Percentiles rank a stretch among this genome's conserved stretches.
phyloP scores from a whole-genome alignment of 2,888 invertebrate genomes.

The Drosophila prostipennis region DNA sequence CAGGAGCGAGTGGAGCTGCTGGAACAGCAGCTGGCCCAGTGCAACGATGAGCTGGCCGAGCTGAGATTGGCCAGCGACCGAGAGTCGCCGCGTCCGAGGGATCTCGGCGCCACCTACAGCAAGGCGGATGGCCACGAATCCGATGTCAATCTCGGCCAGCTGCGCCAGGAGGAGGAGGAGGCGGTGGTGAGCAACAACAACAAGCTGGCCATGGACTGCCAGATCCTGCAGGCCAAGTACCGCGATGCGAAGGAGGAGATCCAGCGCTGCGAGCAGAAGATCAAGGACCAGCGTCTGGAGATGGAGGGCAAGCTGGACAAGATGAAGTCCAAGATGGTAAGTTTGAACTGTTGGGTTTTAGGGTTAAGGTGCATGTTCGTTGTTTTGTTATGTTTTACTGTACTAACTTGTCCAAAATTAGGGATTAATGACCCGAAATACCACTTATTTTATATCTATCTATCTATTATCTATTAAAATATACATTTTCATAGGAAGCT shows the following conservation, averaged over 20 bases:
- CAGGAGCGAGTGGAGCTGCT: conserved; percentile 50
- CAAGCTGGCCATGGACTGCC: conserved; percentile 65
- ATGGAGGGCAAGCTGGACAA: conserved; percentile 91
- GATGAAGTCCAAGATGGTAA: conserved; percentile 93
- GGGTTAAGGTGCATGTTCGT: too few relatives aligned
- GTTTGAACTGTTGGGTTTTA: conserved; percentile 77
- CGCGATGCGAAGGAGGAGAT: conserved; percentile 75
- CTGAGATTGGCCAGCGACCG: background rate
- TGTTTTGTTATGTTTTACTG: background rate
- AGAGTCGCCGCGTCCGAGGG: background rate
- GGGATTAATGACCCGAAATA: too few relatives aligned
- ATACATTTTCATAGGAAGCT: too few relatives aligned
- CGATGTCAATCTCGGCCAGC: conserved; percentile 6
- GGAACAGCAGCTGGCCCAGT: conserved; percentile 51
- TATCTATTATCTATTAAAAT: too few relatives aligned
- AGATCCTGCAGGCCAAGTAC: conserved; percentile 82
- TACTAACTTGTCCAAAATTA: conserved; percentile 8
- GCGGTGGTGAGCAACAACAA: background rate
- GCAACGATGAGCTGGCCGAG: conserved; percentile 4
- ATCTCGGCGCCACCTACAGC: conserved; percentile 27
- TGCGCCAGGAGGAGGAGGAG: background rate
- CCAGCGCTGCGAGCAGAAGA: conserved; percentile 70
- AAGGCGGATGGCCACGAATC: background rate
- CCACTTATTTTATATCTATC: too few relatives aligned
- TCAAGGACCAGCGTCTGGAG: conserved; percentile 85